phyloP scores from a whole-genome alignment of 2,888 invertebrate genomes.

The Hermodice carunculata region DNA sequence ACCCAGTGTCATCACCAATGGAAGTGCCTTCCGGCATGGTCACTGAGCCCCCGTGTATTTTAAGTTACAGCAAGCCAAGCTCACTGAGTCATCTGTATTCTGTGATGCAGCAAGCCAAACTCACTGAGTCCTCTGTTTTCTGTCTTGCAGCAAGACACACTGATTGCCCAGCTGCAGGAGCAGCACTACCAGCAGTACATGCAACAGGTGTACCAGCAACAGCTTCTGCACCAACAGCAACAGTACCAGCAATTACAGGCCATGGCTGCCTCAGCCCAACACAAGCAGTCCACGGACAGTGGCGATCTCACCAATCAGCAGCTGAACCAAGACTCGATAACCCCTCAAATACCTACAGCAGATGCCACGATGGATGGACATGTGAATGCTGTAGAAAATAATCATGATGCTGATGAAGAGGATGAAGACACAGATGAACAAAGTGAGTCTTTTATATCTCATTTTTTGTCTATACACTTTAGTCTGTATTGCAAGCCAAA shows the following conservation, averaged over 20 bases:
- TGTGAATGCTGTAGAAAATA: background rate
- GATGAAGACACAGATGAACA: conserved; percentile 3
- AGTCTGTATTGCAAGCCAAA: too few relatives aligned
- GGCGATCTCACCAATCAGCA: background rate
- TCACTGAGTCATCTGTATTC: too few relatives aligned
- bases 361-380: background rate
- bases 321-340: background rate
- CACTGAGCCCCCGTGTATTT: too few relatives aligned
- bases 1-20: too few relatives aligned
- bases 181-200: conserved; percentile 99
- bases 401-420: background rate
- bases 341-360: background rate
- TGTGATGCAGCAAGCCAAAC: too few relatives aligned
- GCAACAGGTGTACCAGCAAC: conserved; percentile 83
- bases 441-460: background rate
- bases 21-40: too few relatives aligned
- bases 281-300: background rate
- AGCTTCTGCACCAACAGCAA: conserved; percentile 71
- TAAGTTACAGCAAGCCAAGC: too few relatives aligned
- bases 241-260: conserved; percentile 70
- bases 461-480: too few relatives aligned
- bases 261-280: conserved; percentile 20
- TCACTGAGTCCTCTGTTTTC: too few relatives aligned
- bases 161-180: conserved; percentile 95
- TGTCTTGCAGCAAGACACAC: conserved; percentile 84